A percentile compares a stretch with the other conserved stretches of the same genome.
Conservation (phyloP, 2,888 invertebrate genomes). For the Cyaniris semiargus region DNA sequence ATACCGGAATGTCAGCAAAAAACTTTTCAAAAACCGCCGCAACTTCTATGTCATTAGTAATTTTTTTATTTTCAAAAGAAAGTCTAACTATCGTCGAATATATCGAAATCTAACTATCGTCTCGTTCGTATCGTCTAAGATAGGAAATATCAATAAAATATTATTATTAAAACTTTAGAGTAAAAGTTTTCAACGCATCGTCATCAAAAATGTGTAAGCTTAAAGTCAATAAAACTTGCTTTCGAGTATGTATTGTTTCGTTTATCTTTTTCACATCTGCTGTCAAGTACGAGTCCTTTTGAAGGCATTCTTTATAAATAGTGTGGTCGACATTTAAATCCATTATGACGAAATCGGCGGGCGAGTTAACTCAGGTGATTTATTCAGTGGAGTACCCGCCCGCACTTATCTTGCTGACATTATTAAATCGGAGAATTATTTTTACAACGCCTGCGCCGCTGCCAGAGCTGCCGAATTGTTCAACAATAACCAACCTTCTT, state of each 20-base stretch:
- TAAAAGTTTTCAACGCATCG: no score
- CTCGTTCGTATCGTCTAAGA: no score
- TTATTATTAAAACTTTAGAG: no score
- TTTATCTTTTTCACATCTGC: conserved; percentile 3
- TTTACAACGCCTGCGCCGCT: background rate
- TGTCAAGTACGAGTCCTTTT: conserved; percentile 10
- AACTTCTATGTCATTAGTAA: no score
- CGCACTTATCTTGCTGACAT: conserved; percentile 7
- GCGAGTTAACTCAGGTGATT: conserved; percentile 23
- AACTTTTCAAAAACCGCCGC: no score
- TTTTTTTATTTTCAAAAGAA: no score
- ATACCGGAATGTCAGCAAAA: no score
- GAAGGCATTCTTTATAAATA: background rate
- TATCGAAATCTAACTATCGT: no score
- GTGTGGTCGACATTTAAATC: conserved; percentile 26
- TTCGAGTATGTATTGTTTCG: conserved; percentile 1
- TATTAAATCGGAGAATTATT: background rate
- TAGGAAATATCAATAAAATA: no score
- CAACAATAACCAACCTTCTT: background rate
- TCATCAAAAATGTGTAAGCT: background rate
- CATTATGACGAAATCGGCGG: conserved; percentile 21
- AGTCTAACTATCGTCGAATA: no score
- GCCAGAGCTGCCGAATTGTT: background rate
- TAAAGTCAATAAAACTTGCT: background rate
- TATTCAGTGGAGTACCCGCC: conserved; percentile 2